Conservation (phyloP, 2,888 invertebrate species). For the Clusia tigrina region DNA sequence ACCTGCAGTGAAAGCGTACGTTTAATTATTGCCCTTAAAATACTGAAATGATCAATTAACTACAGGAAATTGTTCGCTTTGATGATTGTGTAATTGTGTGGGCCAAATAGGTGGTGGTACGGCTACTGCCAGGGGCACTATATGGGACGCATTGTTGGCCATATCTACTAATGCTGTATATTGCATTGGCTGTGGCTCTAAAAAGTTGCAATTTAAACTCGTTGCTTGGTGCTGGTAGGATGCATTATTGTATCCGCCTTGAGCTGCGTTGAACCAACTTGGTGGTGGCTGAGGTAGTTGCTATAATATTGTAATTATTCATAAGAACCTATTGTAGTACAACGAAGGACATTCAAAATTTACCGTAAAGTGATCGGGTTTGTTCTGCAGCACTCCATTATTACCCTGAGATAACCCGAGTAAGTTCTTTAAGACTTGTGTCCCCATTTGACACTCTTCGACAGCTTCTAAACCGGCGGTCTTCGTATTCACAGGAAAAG, state of each 20-base stretch:
- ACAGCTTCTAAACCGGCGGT: too few relatives aligned
- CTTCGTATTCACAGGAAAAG: too few relatives aligned
- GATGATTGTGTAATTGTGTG: background rate
- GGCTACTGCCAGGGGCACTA: slow-evolving; percentile 18
- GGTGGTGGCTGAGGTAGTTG: slow-evolving; percentile 51
- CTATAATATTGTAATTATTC: slow-evolving; percentile 23
- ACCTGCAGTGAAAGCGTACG: background rate
- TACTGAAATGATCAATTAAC: background rate
- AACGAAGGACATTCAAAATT: too few relatives aligned
- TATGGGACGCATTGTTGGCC: too few relatives aligned
- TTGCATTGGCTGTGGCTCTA: slow-evolving; percentile 5
- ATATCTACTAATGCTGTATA: too few relatives aligned
- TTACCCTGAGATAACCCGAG: slow-evolving; percentile 37
- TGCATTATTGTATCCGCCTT: slow-evolving; percentile 16
- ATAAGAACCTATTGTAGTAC: too few relatives aligned
- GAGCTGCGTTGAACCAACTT: slow-evolving; percentile 46
- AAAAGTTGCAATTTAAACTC: too few relatives aligned
- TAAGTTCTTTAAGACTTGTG: slow-evolving; percentile 41
- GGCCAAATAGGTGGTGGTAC: slow-evolving; percentile 10
- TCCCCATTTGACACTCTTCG: slow-evolving; percentile 39
- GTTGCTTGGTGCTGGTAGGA: slow-evolving; percentile 8
- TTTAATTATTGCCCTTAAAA: too few relatives aligned
- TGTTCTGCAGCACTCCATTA: background rate
- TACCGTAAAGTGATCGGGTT: slow-evolving; percentile 18
- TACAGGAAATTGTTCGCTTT: background rate